Conservation (phyloP, 2,888 invertebrate species). For the Lepidochrysops patricia region DNA sequence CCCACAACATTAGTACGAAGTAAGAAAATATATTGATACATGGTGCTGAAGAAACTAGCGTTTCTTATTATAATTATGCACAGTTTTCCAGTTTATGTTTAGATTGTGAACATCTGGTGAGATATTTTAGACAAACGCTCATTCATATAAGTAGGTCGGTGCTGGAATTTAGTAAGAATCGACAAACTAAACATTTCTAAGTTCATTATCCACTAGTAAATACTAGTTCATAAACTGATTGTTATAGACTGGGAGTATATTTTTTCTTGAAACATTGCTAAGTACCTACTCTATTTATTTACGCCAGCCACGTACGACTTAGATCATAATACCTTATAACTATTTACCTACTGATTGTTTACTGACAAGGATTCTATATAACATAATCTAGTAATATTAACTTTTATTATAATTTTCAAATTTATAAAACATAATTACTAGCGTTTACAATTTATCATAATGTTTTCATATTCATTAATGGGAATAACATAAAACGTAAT, state of each 20-base stretch:
- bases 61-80: neutral
- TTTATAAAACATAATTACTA: neutral
- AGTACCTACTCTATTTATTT: no score
- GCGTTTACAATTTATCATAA: neutral
- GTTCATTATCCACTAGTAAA: neutral
- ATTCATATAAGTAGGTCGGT: conserved; percentile 9
- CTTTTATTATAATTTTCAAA: no score
- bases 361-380: no score
- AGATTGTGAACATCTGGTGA: conserved; percentile 10
- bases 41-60: neutral
- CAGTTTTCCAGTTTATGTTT: conserved; percentile 1
- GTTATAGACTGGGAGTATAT: no score
- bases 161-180: conserved; percentile 3
- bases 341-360: no score
- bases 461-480: neutral
- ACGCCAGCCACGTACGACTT: no score
- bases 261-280: no score
- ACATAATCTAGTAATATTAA: no score
- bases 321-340: no score
- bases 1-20: no score
- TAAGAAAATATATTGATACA: neutral
- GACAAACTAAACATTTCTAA: neutral
- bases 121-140: conserved; percentile 10
- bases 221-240: no score
- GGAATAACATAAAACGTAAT: neutral